phyloP scores from a whole-genome alignment of 2,113 vertebrate genomes.

The Cyphomyrus discorhynchus region DNA sequence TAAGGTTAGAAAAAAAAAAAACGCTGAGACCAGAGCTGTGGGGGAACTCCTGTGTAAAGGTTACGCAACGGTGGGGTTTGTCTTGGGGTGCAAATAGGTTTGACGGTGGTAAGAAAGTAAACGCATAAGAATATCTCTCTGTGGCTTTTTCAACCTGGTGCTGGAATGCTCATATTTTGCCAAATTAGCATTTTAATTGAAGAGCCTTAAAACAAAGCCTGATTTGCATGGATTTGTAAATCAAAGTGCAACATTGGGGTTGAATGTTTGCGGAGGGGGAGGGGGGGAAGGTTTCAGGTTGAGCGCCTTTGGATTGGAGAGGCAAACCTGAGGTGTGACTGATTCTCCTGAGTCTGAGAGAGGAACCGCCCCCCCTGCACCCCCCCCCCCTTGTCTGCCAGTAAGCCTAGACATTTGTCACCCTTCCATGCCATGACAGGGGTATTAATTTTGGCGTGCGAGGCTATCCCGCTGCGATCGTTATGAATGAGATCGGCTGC shows the following conservation, averaged over 20 bases:
- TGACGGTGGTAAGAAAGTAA: not conserved
- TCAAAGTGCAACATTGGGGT: not conserved
- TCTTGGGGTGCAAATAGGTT: not conserved
- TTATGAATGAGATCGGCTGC: not conserved
- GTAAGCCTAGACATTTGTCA: slow-evolving; percentile 17
- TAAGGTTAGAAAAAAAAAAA: not conserved
- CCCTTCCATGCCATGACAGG: slow-evolving; percentile 16
- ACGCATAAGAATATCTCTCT: not conserved
- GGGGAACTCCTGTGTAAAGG: not conserved
- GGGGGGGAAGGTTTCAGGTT: not conserved
- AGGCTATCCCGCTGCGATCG: slow-evolving; percentile 15
- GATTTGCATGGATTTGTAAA: slow-evolving; percentile 13
- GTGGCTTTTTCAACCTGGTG: not conserved
- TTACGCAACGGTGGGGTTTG: not conserved
- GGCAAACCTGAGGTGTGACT: not conserved
- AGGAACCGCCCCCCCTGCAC: not conserved
- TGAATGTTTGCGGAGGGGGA: not conserved
- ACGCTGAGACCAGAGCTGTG: not conserved
- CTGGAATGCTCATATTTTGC: not conserved
- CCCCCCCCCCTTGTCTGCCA: not conserved
- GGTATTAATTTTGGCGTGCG: slow-evolving; percentile 23
- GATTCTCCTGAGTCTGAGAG: not conserved
- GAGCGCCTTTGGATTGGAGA: not conserved
- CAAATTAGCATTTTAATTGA: not conserved
- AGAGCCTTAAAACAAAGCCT: not conserved